phyloP scores from a whole-genome alignment of 2,888 invertebrate genomes.

The Yponomeuta cagnagella region DNA sequence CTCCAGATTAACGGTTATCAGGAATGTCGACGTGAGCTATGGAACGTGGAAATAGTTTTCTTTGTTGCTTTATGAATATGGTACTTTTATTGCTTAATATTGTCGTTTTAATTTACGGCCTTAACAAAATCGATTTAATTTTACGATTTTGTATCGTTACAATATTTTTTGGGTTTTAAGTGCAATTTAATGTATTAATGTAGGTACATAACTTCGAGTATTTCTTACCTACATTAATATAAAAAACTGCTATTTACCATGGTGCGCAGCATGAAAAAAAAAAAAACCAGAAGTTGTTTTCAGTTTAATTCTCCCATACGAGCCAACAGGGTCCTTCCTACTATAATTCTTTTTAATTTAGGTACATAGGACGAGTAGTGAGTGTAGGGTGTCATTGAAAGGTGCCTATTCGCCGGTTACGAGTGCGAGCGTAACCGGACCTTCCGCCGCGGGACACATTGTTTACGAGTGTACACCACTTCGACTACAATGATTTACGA shows the following conservation, averaged over 20 bases:
- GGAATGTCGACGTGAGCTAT: conserved; percentile 53
- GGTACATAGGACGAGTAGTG: neutral
- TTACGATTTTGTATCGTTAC: neutral
- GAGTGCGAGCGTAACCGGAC: conserved; percentile 9
- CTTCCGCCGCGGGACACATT: conserved; percentile 55
- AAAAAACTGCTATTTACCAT: neutral
- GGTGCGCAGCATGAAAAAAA: too few species aligned
- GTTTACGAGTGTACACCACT: conserved; percentile 67
- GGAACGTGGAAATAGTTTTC: conserved; percentile 55
- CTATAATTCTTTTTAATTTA: neutral
- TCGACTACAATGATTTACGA: conserved; percentile 74
- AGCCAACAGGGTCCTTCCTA: neutral
- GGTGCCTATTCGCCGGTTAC: neutral
- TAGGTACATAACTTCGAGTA: too few species aligned
- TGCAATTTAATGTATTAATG: neutral
- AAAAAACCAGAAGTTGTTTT: too few species aligned
- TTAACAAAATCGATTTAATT: conserved; percentile 4
- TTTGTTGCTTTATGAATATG: conserved; percentile 42
- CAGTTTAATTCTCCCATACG: too few species aligned
- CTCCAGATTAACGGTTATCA: conserved; percentile 66
- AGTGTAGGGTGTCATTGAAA: conserved; percentile 3
- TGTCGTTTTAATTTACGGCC: conserved; percentile 13
- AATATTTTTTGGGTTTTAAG: neutral
- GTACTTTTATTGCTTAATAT: conserved; percentile 17
- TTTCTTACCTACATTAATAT: neutral